Evolutionary conservation across 2,888 invertebrate genomes (phyloP).

Genomic region (Rhabditoides inermis): DNA sequence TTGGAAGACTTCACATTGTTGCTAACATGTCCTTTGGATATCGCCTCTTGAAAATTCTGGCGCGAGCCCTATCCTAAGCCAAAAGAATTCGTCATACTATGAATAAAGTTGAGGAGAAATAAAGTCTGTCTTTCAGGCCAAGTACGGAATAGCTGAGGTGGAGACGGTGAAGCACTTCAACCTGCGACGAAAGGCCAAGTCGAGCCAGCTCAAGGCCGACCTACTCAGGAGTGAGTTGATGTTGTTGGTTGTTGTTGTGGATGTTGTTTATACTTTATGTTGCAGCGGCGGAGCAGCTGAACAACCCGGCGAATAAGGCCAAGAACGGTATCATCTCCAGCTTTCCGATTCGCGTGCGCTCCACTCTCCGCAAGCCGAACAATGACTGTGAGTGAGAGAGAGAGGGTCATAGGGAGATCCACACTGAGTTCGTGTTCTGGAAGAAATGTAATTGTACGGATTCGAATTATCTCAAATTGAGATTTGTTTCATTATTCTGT

Average conservation of each 20-base stretch:
- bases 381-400: constrained; percentile 19
- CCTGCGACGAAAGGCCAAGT: constrained; percentile 14
- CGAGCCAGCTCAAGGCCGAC: constrained; percentile 14
- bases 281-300: constrained; percentile 20
- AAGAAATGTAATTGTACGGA: not conserved
- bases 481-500: too few species aligned
- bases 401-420: too few species aligned
- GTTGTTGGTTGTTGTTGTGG: too few species aligned
- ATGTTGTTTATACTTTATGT: not conserved
- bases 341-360: constrained; percentile 23
- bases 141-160: constrained; percentile 9
- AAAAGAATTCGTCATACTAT: too few species aligned
- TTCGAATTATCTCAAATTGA: not conserved
- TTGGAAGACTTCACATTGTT: too few species aligned
- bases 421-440: too few species aligned
- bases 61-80: too few species aligned
- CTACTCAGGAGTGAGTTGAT: constrained; percentile 14
- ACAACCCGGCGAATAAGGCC: constrained; percentile 12
- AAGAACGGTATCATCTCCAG: constrained; percentile 16
- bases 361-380: constrained; percentile 18
- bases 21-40: too few species aligned
- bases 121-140: not conserved
- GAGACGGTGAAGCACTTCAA: constrained; percentile 20
- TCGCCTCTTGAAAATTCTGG: too few species aligned
- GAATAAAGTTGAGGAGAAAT: too few species aligned